Percentiles rank a stretch among this genome's conserved stretches.
Evolutionary conservation across 2,113 vertebrate species (phyloP).

Genomic region (Lepidothrix coronata): DNA sequence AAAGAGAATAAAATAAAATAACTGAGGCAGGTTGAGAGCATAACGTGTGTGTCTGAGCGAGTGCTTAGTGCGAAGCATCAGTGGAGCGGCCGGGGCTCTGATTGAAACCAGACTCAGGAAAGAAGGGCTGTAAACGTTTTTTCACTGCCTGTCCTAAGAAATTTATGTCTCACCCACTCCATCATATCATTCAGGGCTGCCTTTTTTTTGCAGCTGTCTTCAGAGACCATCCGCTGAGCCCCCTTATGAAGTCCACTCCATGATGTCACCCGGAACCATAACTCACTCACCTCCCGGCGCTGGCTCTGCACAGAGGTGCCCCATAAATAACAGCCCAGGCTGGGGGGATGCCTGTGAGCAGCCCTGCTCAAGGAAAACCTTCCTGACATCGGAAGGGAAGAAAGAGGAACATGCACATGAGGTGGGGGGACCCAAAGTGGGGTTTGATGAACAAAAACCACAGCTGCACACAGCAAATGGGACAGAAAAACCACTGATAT

Average conservation of each 20-base stretch:
- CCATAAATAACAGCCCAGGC: conserved; percentile 36
- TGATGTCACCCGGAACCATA: conserved; percentile 68
- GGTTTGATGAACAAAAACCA: background rate
- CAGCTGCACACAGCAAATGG: background rate
- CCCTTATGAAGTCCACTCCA: conserved; percentile 61
- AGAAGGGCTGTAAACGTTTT: conserved; percentile 75
- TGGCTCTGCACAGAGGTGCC: background rate
- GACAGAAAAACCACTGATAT: background rate
- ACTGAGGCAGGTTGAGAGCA: conserved; percentile 28
- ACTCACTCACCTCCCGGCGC: conserved; percentile 52
- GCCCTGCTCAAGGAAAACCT: background rate
- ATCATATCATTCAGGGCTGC: conserved; percentile 76
- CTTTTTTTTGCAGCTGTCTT: conserved; percentile 68
- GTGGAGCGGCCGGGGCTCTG: conserved; percentile 57
- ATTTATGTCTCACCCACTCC: conserved; percentile 82
- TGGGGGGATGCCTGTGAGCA: background rate
- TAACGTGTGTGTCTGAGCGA: conserved; percentile 33
- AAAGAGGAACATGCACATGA: background rate
- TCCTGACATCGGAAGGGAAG: background rate
- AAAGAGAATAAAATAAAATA: conserved; percentile 35
- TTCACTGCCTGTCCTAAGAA: conserved; percentile 79
- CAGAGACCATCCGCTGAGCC: conserved; percentile 60
- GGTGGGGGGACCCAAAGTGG: background rate
- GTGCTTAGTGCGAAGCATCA: background rate
- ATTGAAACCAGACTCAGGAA: conserved; percentile 83